Base-by-base conservation (phyloP, 2,797 vertebrate genomes). In the Chelonia mydas region DNA sequence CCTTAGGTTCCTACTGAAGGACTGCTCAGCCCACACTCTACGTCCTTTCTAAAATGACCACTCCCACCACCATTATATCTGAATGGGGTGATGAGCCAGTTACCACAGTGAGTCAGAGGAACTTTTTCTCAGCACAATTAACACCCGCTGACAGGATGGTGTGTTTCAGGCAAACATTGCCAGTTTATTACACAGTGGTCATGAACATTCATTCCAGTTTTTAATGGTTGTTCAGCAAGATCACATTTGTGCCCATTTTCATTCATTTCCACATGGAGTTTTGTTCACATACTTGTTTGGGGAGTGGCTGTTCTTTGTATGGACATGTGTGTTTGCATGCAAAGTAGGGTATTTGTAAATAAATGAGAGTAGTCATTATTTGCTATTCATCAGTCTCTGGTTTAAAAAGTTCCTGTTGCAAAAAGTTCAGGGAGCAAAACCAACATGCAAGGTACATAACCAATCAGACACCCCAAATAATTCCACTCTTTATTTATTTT, bases 401-500 rank as follows among this genome's bases (percentile, higher is more conserved):
- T 1, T 68, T 57, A 89, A 31, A 55, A 45, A 3, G 0, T 4
- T 76, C 84, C 45, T 15, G 1, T 0, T 68, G 68, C 45, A 55
- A 49, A 84, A 86, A 87, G 4, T 78, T 78, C n/a, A 53, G 23
- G 25, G 37, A 5, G 86, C 2, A 0, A 2, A 74, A 21, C 59
- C 1, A 9, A 12, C 50, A 4, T 10, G 1, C 0, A 1, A 83
- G 10, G 17, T 12, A 8, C 1, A 1, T 4, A 59, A 13, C 9
- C 59, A 90, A 23, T 31, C 2, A n/a, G 5, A 33, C 9, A 33
- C 11, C 10, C 5, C 2, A 87, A 83, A n/a, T 55, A 0, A 10
- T 51, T 59, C 2, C 0, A 61, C 61, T 65, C 37, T 68, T 17
- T 10, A 17, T n/a, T 68, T 37, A 61, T 72, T 72, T 72, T 19